phyloP scores from a whole-genome alignment of 1,140 invertebrate species.

The Eubasilissa regina region DNA sequence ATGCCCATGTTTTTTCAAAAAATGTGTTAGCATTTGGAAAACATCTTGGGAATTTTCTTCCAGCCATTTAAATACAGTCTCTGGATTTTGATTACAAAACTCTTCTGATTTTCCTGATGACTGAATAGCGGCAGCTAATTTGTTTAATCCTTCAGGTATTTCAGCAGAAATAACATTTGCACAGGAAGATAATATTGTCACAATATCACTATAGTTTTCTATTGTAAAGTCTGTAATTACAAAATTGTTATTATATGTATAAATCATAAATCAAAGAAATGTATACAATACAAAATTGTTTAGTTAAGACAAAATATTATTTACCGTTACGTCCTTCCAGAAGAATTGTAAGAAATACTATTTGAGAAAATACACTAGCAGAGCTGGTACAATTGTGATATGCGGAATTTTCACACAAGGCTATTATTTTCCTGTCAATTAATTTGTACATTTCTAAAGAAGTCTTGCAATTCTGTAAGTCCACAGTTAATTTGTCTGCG shows the following conservation, averaged over 20 bases:
- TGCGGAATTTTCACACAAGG: constrained; percentile 57
- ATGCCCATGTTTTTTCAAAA: constrained; percentile 84
- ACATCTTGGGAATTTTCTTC: constrained; percentile 71
- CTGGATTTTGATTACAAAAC: constrained; percentile 72
- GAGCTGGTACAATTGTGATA: constrained; percentile 67
- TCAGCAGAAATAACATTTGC: constrained; percentile 80
- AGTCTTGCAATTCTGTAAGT: constrained; percentile 60
- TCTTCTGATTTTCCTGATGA: constrained; percentile 68
- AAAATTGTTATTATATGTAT: background rate
- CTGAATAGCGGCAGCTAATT: constrained; percentile 72
- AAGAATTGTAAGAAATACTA: constrained; percentile 72
- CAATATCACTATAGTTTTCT: constrained; percentile 77
- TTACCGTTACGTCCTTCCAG: constrained; percentile 70
- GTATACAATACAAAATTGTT: background rate
- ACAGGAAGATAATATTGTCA: constrained; percentile 77
- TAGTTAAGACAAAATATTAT: background rate
- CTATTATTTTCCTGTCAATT: constrained; percentile 60
- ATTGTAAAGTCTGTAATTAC: constrained; percentile 72
- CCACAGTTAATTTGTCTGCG: constrained; percentile 62
- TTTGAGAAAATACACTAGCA: constrained; percentile 72
- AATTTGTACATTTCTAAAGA: constrained; percentile 63
- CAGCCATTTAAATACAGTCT: constrained; percentile 75
- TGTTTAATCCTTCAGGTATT: constrained; percentile 73
- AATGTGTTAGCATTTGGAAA: constrained; percentile 71
- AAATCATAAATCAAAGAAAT: constrained; percentile 7